Evolutionary conservation across 1,140 invertebrate species (phyloP).

Genomic region (Drosophila azteca): DNA sequence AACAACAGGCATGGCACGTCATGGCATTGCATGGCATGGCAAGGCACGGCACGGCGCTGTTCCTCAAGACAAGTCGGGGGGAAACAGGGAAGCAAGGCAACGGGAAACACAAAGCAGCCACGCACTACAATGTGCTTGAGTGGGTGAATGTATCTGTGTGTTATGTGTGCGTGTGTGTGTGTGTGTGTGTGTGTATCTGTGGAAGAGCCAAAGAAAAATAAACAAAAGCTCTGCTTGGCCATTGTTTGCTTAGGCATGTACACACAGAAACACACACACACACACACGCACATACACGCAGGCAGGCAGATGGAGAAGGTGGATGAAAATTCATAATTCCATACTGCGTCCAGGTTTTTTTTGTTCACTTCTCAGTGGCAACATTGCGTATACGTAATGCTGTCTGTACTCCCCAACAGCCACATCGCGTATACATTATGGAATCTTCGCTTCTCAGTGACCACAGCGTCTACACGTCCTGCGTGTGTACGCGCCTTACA

Average conservation of each 20-base stretch:
- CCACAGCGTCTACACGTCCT: conserved; percentile 54
- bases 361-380: too few relatives aligned
- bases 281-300: neutral
- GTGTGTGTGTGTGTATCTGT: conserved; percentile 8
- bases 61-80: neutral
- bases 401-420: neutral
- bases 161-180: conserved; percentile 13
- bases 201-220: conserved; percentile 50
- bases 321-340: conserved; percentile 62
- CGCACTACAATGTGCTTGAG: conserved; percentile 23
- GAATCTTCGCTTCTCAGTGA: neutral
- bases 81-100: conserved; percentile 2
- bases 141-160: neutral
- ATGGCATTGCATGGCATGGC: neutral
- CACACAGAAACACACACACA: conserved; percentile 4
- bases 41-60: neutral
- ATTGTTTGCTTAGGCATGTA: conserved; percentile 62
- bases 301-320: conserved; percentile 11
- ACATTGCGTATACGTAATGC: conserved; percentile 49
- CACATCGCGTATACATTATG: conserved; percentile 52
- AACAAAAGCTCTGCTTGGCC: conserved; percentile 69
- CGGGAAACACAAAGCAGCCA: conserved; percentile 17
- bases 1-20: conserved; percentile 3
- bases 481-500: conserved; percentile 19
- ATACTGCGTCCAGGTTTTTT: too few relatives aligned